Percentiles rank a stretch among this genome's conserved stretches.
These are phyloP conservation scores for Paracanthobrama guichenoti DNA, from an alignment of 2,113 vertebrate genomes.

Conservation along the genomic window DNA sequence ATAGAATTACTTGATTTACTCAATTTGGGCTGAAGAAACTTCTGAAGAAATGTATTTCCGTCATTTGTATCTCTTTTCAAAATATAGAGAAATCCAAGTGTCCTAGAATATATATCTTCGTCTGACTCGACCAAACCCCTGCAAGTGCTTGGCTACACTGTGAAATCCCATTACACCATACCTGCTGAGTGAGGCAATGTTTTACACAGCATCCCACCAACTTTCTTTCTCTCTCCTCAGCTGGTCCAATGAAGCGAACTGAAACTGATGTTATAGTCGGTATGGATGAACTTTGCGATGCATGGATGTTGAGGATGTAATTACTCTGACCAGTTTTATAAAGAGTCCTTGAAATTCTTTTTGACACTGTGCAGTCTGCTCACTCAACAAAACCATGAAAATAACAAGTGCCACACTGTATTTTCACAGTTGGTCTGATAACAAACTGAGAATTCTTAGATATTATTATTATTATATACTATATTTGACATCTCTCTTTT, in stretches of 20 bases:
- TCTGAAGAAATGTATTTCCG: too few relatives aligned
- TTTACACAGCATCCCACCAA: constrained; percentile 24
- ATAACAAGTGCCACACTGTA: not conserved
- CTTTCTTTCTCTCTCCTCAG: not conserved
- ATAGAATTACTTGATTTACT: not conserved
- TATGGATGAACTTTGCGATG: not conserved
- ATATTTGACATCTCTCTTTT: not conserved
- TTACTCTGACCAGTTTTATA: not conserved
- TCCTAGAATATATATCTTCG: not conserved
- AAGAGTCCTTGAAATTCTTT: constrained; percentile 7
- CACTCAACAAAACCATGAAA: not conserved
- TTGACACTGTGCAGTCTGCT: not conserved
- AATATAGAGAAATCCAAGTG: not conserved
- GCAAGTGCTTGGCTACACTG: constrained; percentile 18
- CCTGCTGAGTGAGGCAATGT: constrained; percentile 45
- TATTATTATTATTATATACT: too few relatives aligned
- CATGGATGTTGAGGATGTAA: constrained; percentile 11
- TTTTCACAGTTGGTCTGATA: not conserved
- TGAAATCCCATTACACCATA: constrained; percentile 43
- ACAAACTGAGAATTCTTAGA: not conserved
- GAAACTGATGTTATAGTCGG: constrained; percentile 5
- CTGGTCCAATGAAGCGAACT: not conserved
- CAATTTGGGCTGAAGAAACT: not conserved
- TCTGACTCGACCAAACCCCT: constrained; percentile 26
- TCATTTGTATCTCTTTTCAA: not conserved